Evolutionary conservation across 2,888 invertebrate genomes (phyloP).

Genomic region (Girardia tigrina): DNA sequence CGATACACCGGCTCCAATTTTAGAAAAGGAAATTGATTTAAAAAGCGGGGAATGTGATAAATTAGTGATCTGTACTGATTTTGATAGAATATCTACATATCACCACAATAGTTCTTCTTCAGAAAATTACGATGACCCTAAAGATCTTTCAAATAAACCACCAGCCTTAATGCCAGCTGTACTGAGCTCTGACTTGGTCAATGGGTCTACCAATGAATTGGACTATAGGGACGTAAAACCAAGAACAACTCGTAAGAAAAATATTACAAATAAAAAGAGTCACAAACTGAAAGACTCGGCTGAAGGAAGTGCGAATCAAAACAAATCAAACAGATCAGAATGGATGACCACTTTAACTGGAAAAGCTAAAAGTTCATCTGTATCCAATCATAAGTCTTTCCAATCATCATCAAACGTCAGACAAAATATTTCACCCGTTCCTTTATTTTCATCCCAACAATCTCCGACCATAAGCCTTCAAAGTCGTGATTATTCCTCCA

Average conservation of each 20-base stretch:
- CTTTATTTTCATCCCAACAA: neutral
- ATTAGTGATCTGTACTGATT: neutral
- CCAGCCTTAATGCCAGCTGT: conserved; percentile 14
- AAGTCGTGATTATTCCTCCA: neutral
- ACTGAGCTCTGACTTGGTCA: neutral
- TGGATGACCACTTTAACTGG: neutral
- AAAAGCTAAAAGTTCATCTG: neutral
- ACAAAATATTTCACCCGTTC: neutral
- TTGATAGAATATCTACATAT: conserved; percentile 13
- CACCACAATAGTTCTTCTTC: neutral
- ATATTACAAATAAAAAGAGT: neutral
- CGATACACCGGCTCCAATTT: conserved; percentile 30
- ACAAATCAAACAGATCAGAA: neutral
- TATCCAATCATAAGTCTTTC: neutral
- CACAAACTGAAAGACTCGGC: neutral
- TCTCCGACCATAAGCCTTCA: neutral
- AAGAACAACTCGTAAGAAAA: neutral
- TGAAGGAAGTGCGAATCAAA: neutral
- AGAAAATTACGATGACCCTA: conserved; percentile 7
- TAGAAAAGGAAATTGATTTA: conserved; percentile 33
- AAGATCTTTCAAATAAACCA: conserved; percentile 19
- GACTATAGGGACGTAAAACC: neutral
- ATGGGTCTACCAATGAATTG: neutral
- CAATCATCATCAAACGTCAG: neutral
- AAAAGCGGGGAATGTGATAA: conserved; percentile 5